phyloP scores from a whole-genome alignment of 2,888 invertebrate genomes.

The Oscheius onirici region DNA sequence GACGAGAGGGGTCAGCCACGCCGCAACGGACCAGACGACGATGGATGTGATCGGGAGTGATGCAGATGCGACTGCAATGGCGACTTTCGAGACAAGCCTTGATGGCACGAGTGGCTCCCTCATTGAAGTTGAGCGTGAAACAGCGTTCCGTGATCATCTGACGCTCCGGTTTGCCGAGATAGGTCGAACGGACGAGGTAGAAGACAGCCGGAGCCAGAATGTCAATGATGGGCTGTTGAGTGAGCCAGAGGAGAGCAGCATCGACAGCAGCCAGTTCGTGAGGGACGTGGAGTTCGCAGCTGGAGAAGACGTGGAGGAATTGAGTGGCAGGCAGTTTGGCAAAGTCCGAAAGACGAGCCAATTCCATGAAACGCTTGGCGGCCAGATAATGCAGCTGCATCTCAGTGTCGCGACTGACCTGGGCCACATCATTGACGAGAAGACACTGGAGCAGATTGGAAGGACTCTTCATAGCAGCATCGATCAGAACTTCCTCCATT shows the following conservation, averaged over 20 bases:
- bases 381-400: slow-evolving; percentile 16
- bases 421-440: slow-evolving; percentile 7
- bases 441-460: slow-evolving; percentile 20
- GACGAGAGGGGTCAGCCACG: background rate
- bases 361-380: slow-evolving; percentile 20
- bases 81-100: slow-evolving; percentile 14
- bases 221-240: slow-evolving; percentile 1
- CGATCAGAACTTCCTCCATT: slow-evolving; percentile 20
- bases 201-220: slow-evolving; percentile 21
- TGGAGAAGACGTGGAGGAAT: slow-evolving; percentile 17
- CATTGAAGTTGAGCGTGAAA: slow-evolving; percentile 10
- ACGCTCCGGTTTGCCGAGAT: slow-evolving; percentile 21
- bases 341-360: slow-evolving; percentile 14
- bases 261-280: slow-evolving; percentile 26
- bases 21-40: slow-evolving; percentile 23
- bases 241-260: slow-evolving; percentile 24
- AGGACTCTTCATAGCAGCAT: slow-evolving; percentile 8
- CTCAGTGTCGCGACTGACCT: slow-evolving; percentile 22
- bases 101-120: background rate
- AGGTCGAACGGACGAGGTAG: slow-evolving; percentile 21
- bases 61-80: slow-evolving; percentile 23
- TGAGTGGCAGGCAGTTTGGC: slow-evolving; percentile 8
- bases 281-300: slow-evolving; percentile 27
- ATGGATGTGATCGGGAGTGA: slow-evolving; percentile 12
- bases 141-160: slow-evolving; percentile 21